A percentile compares a stretch with the other conserved stretches of the same genome.
phyloP scores from a whole-genome alignment of 2,888 invertebrate species.

The Cepaea hortensis region DNA sequence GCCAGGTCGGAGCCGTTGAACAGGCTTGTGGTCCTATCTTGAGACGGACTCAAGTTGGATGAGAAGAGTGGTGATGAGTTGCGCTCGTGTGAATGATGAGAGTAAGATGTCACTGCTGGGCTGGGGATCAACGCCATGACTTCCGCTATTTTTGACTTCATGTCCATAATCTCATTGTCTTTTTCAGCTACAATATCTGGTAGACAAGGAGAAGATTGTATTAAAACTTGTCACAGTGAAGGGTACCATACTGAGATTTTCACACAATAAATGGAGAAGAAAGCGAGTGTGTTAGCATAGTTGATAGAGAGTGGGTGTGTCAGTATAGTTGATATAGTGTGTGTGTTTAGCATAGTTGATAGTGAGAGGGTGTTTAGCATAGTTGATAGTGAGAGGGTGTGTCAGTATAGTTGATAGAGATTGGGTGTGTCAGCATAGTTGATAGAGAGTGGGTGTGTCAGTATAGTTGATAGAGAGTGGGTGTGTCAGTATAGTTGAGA shows the following conservation, averaged over 20 bases:
- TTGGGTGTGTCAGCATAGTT: too few species aligned
- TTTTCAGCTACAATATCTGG: slow-evolving; percentile 87
- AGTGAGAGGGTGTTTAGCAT: too few species aligned
- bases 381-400: too few species aligned
- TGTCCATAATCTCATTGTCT: slow-evolving; percentile 92
- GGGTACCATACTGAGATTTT: neutral
- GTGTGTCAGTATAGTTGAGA: too few species aligned
- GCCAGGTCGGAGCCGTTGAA: slow-evolving; percentile 59
- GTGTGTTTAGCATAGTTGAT: too few species aligned
- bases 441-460: too few species aligned
- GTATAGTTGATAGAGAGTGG: too few species aligned
- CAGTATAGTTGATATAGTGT: too few species aligned
- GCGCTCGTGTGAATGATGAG: slow-evolving; percentile 58
- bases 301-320: too few species aligned
- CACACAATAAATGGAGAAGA: too few species aligned
- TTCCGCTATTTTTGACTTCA: slow-evolving; percentile 93
- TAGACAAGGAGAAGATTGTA: slow-evolving; percentile 56
- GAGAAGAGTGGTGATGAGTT: slow-evolving; percentile 68
- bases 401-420: too few species aligned
- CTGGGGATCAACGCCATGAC: slow-evolving; percentile 92
- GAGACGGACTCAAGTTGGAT: slow-evolving; percentile 58
- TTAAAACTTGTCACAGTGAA: neutral
- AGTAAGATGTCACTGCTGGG: slow-evolving; percentile 55
- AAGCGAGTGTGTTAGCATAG: too few species aligned
- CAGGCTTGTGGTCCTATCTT: slow-evolving; percentile 47